Conservation (phyloP, 2,888 invertebrate genomes). For the Protophormia terraenovae region DNA sequence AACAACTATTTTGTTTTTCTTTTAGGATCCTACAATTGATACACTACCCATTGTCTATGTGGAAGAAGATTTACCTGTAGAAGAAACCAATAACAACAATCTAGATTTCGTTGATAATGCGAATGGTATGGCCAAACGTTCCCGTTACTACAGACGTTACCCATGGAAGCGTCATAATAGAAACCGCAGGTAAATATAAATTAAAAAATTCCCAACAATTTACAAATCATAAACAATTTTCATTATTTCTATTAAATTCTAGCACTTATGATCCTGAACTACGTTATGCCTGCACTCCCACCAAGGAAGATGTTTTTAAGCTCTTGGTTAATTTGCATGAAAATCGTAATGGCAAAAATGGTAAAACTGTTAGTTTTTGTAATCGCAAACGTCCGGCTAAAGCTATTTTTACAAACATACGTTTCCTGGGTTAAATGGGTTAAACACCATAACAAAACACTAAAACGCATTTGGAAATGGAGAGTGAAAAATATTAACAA, state of each 20-base stretch:
- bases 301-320: conserved; percentile 84
- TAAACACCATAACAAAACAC: not conserved
- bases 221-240: not conserved
- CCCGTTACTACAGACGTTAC: conserved; percentile 84
- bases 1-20: not conserved
- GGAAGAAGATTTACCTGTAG: conserved; percentile 72
- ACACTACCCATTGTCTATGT: conserved; percentile 80
- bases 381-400: conserved; percentile 84
- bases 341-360: conserved; percentile 83
- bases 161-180: conserved; percentile 85
- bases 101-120: conserved; percentile 64
- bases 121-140: conserved; percentile 81
- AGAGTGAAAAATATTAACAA: not conserved
- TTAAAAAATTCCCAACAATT: too few relatives aligned
- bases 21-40: conserved; percentile 78
- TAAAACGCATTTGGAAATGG: not conserved
- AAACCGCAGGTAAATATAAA: conserved; percentile 77
- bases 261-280: conserved; percentile 83
- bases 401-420: conserved; percentile 85
- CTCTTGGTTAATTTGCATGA: conserved; percentile 85
- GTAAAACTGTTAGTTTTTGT: conserved; percentile 84
- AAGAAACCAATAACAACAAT: conserved; percentile 70
- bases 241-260: conserved; percentile 7
- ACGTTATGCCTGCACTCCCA: conserved; percentile 84
- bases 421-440: conserved; percentile 83